Percentiles rank a stretch among this genome's conserved stretches.
Evolutionary conservation across 2,113 vertebrate species (phyloP).

Genomic region (Gulo gulo): DNA sequence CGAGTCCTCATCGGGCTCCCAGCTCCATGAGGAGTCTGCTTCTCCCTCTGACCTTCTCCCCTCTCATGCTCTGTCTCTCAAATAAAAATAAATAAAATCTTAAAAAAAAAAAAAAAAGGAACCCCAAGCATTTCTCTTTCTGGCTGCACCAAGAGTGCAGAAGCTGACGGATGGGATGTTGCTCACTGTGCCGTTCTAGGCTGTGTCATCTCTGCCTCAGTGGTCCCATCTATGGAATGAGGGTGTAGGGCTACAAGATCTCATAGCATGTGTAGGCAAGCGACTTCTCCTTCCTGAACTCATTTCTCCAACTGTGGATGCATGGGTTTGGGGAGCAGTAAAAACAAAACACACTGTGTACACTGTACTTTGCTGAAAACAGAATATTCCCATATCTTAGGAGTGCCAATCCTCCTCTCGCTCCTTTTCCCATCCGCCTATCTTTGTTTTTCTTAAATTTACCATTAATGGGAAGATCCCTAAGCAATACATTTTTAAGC

Average conservation of each 20-base stretch:
- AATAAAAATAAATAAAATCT: no score
- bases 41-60: no score
- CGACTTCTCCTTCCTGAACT: neutral
- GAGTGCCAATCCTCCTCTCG: neutral
- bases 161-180: neutral
- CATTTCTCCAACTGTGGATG: neutral
- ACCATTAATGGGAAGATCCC: neutral
- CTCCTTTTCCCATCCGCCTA: neutral
- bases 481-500: neutral
- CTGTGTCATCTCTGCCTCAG: neutral
- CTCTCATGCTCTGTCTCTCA: no score
- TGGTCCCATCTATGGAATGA: neutral
- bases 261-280: neutral
- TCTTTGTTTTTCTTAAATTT: neutral
- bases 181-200: neutral
- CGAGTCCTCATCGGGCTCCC: no score
- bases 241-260: neutral
- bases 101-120: neutral
- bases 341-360: neutral
- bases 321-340: neutral
- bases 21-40: no score
- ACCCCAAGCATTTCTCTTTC: neutral
- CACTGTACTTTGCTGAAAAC: neutral
- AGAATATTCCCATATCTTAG: neutral
- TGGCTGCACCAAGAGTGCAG: no score